These are phyloP conservation scores for Irena cyanogastra DNA, from an alignment of 2,113 vertebrate species.

Conservation along the genomic window DNA sequence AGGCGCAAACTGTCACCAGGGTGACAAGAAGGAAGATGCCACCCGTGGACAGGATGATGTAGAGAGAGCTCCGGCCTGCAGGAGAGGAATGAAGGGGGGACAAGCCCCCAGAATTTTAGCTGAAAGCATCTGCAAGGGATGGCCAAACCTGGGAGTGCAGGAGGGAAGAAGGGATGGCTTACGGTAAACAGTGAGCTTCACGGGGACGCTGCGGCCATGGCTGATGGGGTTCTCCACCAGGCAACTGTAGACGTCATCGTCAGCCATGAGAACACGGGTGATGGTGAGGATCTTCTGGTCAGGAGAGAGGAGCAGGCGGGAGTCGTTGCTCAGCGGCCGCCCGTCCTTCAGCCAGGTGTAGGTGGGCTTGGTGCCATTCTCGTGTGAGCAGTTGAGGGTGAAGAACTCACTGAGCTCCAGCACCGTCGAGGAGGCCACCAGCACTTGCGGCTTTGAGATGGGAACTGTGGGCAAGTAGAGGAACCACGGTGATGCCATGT, in stretches of 20 bases:
- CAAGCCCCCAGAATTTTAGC: background rate
- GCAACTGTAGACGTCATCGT: constrained; percentile 89
- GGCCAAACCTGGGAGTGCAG: background rate
- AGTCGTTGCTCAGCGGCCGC: constrained; percentile 83
- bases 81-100: background rate
- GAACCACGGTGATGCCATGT: accelerated
- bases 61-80: constrained; percentile 92
- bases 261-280: constrained; percentile 83
- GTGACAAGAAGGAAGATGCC: constrained; percentile 97
- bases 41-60: constrained; percentile 95
- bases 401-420: constrained; percentile 90
- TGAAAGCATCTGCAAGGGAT: background rate
- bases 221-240: constrained; percentile 90
- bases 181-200: constrained; percentile 94
- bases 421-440: constrained; percentile 82
- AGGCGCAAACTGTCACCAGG: constrained; percentile 95
- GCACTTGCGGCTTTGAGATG: constrained; percentile 83
- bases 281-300: constrained; percentile 91
- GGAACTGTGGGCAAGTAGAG: constrained; percentile 70
- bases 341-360: constrained; percentile 93
- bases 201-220: constrained; percentile 78
- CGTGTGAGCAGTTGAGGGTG: constrained; percentile 88
- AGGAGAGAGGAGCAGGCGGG: constrained; percentile 82
- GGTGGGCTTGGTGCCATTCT: constrained; percentile 86
- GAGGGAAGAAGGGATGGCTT: constrained; percentile 30